phyloP scores from a whole-genome alignment of 1,140 invertebrate species.

The Drosophila mauritiana region DNA sequence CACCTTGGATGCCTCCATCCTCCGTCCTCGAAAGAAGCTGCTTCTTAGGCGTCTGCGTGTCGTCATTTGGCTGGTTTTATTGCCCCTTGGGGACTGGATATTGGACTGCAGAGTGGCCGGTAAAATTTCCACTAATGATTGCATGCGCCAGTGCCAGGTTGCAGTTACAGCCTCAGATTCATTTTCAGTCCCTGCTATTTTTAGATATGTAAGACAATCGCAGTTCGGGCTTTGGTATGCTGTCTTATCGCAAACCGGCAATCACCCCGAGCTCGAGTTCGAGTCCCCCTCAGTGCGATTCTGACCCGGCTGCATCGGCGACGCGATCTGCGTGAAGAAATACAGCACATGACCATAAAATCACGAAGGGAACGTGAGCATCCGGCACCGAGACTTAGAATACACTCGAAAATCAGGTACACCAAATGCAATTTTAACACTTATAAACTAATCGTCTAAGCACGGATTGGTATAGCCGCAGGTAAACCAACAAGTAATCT shows the following conservation, averaged over 20 bases:
- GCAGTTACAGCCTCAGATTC: slow-evolving; percentile 8
- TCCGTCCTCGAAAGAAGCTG: slow-evolving; percentile 10
- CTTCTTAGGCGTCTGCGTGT: slow-evolving; percentile 66
- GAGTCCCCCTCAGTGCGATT: slow-evolving; percentile 24
- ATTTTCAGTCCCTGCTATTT: slow-evolving; percentile 54
- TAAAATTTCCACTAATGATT: slow-evolving; percentile 75
- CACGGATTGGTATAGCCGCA: too few relatives aligned
- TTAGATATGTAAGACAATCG: slow-evolving; percentile 70
- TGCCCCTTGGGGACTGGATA: slow-evolving; percentile 42
- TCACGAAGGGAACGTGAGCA: slow-evolving; percentile 45
- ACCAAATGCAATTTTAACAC: not conserved
- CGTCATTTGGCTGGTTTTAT: slow-evolving; percentile 79
- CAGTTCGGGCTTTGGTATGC: slow-evolving; percentile 70
- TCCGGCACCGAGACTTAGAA: slow-evolving; percentile 2
- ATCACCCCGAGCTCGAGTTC: slow-evolving; percentile 40
- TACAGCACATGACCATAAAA: slow-evolving; percentile 72
- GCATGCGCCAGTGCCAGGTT: slow-evolving; percentile 65
- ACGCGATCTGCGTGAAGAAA: slow-evolving; percentile 78
- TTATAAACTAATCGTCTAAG: not conserved
- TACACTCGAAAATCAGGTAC: slow-evolving; percentile 3
- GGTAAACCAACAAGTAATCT: too few relatives aligned
- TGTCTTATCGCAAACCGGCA: slow-evolving; percentile 72
- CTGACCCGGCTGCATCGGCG: slow-evolving; percentile 52
- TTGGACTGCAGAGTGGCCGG: slow-evolving; percentile 24
- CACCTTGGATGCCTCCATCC: slow-evolving; percentile 16